These are phyloP conservation scores for Pseudopipra pipra DNA, from an alignment of 2,113 vertebrate genomes.

Conservation along the genomic window DNA sequence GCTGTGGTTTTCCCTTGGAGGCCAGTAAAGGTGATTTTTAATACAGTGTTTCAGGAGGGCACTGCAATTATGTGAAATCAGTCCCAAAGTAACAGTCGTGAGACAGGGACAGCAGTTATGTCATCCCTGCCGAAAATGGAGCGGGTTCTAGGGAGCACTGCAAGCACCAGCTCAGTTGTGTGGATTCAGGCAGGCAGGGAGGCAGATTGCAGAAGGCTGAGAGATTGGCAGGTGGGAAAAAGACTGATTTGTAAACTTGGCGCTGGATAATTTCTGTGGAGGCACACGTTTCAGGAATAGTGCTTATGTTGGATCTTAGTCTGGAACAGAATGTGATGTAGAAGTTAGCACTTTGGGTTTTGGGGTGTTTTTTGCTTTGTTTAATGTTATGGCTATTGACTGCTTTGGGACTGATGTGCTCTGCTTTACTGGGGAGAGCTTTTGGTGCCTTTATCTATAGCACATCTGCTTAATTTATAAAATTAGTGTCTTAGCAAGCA, in stretches of 20 bases:
- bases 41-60: neutral
- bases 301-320: neutral
- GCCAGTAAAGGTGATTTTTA: neutral
- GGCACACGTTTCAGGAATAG: neutral
- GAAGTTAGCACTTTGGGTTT: neutral
- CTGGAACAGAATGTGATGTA: neutral
- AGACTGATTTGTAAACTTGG: neutral
- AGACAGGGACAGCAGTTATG: fast-evolving
- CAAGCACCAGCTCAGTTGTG: fast-evolving
- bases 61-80: neutral
- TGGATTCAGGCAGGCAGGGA: neutral
- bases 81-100: neutral
- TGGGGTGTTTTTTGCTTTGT: neutral
- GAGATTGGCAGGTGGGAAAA: neutral
- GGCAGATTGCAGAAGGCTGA: neutral
- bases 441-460: neutral
- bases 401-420: neutral
- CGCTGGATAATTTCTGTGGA: neutral
- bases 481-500: neutral
- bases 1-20: neutral
- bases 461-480: neutral
- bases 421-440: neutral
- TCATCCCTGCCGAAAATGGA: neutral
- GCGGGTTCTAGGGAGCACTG: fast-evolving
- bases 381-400: neutral